phyloP scores from a whole-genome alignment of 1,140 invertebrate genomes.

The Eubasilissa regina region DNA sequence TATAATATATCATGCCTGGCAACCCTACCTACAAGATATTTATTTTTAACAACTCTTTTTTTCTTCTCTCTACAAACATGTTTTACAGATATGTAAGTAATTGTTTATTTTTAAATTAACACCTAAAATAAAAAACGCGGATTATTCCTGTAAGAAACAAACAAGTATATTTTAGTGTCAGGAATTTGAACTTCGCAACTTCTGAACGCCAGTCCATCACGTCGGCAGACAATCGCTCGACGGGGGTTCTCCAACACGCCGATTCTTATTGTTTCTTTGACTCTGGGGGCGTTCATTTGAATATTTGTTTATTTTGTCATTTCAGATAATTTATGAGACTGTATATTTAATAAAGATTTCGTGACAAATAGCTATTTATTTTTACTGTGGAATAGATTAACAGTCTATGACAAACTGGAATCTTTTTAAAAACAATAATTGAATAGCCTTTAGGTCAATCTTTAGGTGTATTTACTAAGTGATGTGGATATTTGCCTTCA shows the following conservation, averaged over 20 bases:
- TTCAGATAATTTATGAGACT: background rate
- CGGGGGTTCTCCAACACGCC: background rate
- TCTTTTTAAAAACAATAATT: too few species aligned
- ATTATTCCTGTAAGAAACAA: background rate
- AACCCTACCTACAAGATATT: too few species aligned
- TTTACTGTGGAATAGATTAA: background rate
- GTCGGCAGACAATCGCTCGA: background rate
- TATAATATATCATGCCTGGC: too few species aligned
- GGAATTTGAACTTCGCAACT: constrained; percentile 25
- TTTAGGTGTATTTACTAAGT: too few species aligned
- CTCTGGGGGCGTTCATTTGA: background rate
- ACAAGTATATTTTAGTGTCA: constrained; percentile 10
- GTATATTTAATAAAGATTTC: constrained; percentile 20
- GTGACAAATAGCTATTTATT: constrained; percentile 6
- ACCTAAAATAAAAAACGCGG: too few species aligned
- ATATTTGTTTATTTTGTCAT: constrained; percentile 12
- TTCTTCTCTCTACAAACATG: too few species aligned
- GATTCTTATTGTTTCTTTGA: constrained; percentile 15
- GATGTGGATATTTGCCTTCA: too few species aligned
- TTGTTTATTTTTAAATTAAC: too few species aligned
- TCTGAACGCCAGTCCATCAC: constrained; percentile 19
- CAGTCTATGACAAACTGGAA: too few species aligned
- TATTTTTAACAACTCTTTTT: too few species aligned
- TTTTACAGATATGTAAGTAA: too few species aligned
- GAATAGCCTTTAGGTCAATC: too few species aligned